Evolutionary conservation across 2,797 vertebrate species (phyloP).

Genomic region (Rhinatrema bivittatum): DNA sequence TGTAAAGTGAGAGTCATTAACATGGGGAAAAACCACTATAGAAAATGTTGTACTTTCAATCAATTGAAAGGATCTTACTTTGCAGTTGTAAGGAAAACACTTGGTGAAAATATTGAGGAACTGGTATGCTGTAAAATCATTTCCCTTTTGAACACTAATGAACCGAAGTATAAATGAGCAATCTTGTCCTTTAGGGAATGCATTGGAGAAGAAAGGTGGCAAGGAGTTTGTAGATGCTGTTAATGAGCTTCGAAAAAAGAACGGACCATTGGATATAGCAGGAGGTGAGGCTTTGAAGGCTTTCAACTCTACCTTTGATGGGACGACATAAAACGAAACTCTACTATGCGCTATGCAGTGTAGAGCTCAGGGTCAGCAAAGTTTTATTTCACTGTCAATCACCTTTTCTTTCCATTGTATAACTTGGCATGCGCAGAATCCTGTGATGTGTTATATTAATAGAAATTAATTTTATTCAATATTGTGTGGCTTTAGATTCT

Average conservation of each 20-base stretch:
- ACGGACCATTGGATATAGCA: constrained; percentile 87
- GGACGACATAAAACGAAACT: rapidly evolving
- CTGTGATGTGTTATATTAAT: too few relatives aligned
- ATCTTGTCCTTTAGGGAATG: constrained; percentile 69
- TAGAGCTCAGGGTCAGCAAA: background rate
- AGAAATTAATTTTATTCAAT: too few relatives aligned
- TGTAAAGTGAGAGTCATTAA: too few relatives aligned
- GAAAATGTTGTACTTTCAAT: too few relatives aligned
- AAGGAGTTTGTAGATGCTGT: constrained; percentile 89
- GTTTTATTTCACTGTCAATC: background rate
- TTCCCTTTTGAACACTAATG: constrained; percentile 9
- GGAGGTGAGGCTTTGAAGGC: constrained; percentile 68
- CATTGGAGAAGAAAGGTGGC: constrained; percentile 93
- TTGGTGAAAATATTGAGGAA: constrained; percentile 38
- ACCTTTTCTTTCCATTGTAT: too few relatives aligned
- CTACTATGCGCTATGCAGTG: rapidly evolving
- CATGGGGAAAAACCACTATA: too few relatives aligned
- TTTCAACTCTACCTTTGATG: background rate
- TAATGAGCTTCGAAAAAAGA: constrained; percentile 88
- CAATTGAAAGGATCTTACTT: constrained; percentile 65
- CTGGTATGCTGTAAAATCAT: too few relatives aligned
- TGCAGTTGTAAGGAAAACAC: constrained; percentile 42
- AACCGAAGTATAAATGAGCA: constrained; percentile 21
- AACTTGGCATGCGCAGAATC: too few relatives aligned
- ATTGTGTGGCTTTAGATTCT: too few relatives aligned